These are phyloP conservation scores for Macrotrachela quadricornifera DNA, from an alignment of 1,140 invertebrate genomes.

Conservation along the genomic window DNA sequence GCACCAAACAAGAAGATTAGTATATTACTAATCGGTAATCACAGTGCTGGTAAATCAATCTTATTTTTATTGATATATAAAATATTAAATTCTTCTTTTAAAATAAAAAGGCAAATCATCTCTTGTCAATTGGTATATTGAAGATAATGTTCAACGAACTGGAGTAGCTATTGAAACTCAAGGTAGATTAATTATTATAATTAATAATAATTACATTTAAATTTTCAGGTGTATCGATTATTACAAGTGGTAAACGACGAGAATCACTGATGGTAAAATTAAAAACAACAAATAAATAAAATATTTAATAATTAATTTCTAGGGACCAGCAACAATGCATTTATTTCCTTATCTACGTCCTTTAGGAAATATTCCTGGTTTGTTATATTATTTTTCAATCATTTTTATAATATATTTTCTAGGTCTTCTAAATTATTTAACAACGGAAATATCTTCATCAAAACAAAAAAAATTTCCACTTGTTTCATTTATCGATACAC, in stretches of 20 bases:
- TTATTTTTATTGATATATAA: too few species aligned
- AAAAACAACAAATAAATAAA: slow-evolving; percentile 1
- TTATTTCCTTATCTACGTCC: slow-evolving; percentile 37
- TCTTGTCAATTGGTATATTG: slow-evolving; percentile 45
- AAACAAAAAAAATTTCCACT: slow-evolving; percentile 40
- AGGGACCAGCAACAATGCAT: slow-evolving; percentile 42
- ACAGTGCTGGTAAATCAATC: slow-evolving; percentile 34
- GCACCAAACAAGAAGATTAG: slow-evolving; percentile 40
- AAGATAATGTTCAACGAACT: slow-evolving; percentile 40
- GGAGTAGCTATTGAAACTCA: slow-evolving; percentile 44
- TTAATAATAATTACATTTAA: too few species aligned
- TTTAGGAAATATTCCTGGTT: background rate
- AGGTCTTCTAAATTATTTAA: slow-evolving; percentile 39
- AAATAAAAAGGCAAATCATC: slow-evolving; percentile 40
- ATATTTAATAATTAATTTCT: slow-evolving; percentile 11
- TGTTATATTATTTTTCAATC: slow-evolving; percentile 13
- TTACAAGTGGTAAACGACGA: slow-evolving; percentile 38
- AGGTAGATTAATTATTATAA: slow-evolving; percentile 15
- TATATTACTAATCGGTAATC: slow-evolving; percentile 40
- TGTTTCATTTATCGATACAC: slow-evolving; percentile 42
- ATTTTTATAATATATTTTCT: slow-evolving; percentile 24
- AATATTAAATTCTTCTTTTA: too few species aligned
- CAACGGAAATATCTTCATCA: slow-evolving; percentile 40
- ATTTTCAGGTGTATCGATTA: slow-evolving; percentile 29
- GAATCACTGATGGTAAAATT: slow-evolving; percentile 36